These are phyloP conservation scores for Chironomus tepperi DNA, from an alignment of 1,140 invertebrate genomes.

Conservation along the genomic window DNA sequence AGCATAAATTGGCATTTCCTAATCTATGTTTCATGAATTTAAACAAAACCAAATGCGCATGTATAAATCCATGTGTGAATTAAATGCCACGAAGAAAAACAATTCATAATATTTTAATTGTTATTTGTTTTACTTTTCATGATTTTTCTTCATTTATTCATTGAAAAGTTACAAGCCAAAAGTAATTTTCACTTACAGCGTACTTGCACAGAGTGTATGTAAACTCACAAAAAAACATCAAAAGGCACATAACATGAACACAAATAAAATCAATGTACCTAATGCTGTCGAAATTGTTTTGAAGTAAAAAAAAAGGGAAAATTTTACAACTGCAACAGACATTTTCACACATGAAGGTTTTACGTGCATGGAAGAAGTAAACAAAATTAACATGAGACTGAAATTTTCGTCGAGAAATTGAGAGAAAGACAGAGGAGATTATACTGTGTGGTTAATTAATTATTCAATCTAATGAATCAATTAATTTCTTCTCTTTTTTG, in stretches of 20 bases:
- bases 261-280: too few relatives aligned
- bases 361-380: background rate
- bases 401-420: too few relatives aligned
- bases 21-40: background rate
- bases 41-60: background rate
- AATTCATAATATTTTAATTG: constrained; percentile 8
- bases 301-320: background rate
- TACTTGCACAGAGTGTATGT: background rate
- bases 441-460: background rate
- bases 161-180: background rate
- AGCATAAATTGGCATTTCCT: background rate
- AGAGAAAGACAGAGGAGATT: background rate
- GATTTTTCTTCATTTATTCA: too few relatives aligned
- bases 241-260: background rate
- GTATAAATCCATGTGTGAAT: background rate
- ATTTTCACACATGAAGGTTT: background rate
- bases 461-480: constrained; percentile 14
- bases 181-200: background rate
- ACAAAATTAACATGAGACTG: too few relatives aligned
- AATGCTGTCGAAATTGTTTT: constrained; percentile 6
- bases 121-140: background rate
- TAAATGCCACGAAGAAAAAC: constrained; percentile 3
- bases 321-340: background rate
- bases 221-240: constrained; percentile 8
- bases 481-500: background rate